These are phyloP conservation scores for Suillia variegata DNA, from an alignment of 2,888 invertebrate species.

Conservation along the genomic window DNA sequence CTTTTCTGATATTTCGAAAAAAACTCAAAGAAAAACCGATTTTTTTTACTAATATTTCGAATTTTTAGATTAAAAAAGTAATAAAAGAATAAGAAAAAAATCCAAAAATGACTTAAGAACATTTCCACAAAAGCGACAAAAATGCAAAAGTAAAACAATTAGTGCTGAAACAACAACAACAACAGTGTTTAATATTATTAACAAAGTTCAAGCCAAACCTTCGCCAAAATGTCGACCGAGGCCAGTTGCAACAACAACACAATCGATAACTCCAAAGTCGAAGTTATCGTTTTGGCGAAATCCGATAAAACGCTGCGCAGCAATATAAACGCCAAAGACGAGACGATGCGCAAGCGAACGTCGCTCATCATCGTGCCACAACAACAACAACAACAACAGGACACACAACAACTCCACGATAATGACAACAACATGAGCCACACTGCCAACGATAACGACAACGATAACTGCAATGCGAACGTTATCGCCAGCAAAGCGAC, in stretches of 20 bases:
- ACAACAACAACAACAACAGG: conserved; percentile 16
- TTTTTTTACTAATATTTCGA: no score
- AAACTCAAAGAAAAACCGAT: no score
- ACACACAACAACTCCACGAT: conserved; percentile 27
- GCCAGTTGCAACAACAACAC: background rate
- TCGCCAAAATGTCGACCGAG: conserved; percentile 8
- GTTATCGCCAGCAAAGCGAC: conserved; percentile 23
- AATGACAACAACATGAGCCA: conserved; percentile 31
- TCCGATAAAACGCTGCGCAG: conserved; percentile 59
- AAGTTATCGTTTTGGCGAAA: conserved; percentile 56
- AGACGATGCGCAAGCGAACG: conserved; percentile 57
- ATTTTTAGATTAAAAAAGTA: no score
- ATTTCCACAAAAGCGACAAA: background rate
- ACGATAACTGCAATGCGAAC: conserved; percentile 28
- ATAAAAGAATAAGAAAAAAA: background rate
- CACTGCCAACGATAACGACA: conserved; percentile 26
- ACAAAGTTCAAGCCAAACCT: no score
- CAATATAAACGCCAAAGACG: conserved; percentile 60
- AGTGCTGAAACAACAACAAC: no score
- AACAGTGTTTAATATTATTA: background rate
- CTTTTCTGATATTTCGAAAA: no score
- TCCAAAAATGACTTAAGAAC: background rate
- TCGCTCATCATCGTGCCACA: conserved; percentile 59
- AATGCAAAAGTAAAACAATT: background rate
- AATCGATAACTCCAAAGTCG: conserved; percentile 48